A percentile compares a stretch with the other conserved stretches of the same genome.
Evolutionary conservation across 2,888 invertebrate species (phyloP).

Genomic region (Callimorpha dominula): DNA sequence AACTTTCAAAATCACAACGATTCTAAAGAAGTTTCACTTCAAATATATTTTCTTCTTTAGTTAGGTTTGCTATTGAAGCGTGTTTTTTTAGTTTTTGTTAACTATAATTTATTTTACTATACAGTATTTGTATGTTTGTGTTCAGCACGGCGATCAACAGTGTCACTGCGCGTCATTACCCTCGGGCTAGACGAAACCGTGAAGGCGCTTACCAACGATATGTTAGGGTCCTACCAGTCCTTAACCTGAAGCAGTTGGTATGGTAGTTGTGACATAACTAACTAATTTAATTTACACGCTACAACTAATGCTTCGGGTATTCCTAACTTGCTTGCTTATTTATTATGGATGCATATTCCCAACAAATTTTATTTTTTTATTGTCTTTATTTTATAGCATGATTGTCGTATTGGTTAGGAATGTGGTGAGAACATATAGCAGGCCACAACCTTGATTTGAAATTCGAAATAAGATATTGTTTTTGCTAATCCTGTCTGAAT

Average conservation of each 20-base stretch:
- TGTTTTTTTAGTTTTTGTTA: too few relatives aligned
- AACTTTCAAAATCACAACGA: too few relatives aligned
- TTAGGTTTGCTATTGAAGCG: too few relatives aligned
- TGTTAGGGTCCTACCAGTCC: conserved; percentile 1
- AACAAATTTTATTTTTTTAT: not conserved
- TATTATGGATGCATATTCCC: not conserved
- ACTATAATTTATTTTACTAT: not conserved
- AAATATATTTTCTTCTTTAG: too few relatives aligned
- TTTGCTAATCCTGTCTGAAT: too few relatives aligned
- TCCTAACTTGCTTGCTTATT: not conserved
- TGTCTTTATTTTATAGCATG: conserved; percentile 6
- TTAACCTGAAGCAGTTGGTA: not conserved
- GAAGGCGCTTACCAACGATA: conserved; percentile 4
- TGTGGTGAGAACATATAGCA: not conserved
- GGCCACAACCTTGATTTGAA: not conserved
- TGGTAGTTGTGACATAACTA: not conserved
- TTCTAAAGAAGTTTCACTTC: too few relatives aligned
- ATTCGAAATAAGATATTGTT: not conserved
- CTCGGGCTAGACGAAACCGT: conserved; percentile 58
- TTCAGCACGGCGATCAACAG: conserved; percentile 73
- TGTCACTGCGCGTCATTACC: conserved; percentile 78
- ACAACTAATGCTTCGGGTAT: not conserved
- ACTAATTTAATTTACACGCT: not conserved
- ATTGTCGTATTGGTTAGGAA: not conserved
- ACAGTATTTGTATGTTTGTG: conserved; percentile 10